A percentile compares a stretch with the other conserved stretches of the same genome.
These are phyloP conservation scores for Araneus ventricosus DNA, from an alignment of 1,140 invertebrate species.

Conservation along the genomic window DNA sequence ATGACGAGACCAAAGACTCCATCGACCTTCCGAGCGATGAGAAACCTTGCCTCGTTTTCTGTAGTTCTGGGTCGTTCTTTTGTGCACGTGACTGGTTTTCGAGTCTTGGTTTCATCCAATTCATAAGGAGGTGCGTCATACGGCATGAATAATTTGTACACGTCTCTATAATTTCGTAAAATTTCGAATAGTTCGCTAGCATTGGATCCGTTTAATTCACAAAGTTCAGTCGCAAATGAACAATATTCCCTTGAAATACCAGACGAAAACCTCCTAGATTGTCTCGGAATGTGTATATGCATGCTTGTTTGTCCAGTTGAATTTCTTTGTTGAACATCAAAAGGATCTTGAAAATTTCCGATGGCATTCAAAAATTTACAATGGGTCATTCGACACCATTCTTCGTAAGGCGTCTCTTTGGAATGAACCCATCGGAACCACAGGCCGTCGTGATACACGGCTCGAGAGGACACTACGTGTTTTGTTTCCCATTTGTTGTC, in stretches of 20 bases:
- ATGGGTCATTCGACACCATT: neutral
- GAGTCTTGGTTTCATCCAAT: neutral
- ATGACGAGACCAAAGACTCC: constrained; percentile 41
- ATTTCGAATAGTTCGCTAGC: neutral
- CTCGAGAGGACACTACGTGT: neutral
- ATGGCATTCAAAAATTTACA: neutral
- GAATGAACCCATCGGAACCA: constrained; percentile 46
- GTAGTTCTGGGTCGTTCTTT: neutral
- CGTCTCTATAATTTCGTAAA: neutral
- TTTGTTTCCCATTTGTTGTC: constrained; percentile 15
- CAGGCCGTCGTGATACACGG: constrained; percentile 10
- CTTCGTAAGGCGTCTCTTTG: neutral
- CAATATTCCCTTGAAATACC: constrained; percentile 45
- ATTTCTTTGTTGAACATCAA: neutral
- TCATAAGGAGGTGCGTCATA: neutral
- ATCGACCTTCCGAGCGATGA: constrained; percentile 16
- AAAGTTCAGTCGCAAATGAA: neutral
- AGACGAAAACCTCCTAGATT: neutral
- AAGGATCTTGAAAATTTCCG: neutral
- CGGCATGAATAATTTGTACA: neutral
- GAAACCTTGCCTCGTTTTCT: neutral
- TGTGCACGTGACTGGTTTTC: neutral
- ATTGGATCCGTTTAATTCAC: neutral
- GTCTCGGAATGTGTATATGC: neutral
- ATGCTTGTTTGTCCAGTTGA: neutral